A percentile compares a stretch with the other conserved stretches of the same genome.
Evolutionary conservation across 2,113 vertebrate species (phyloP).

Genomic region (Nanorana parkeri): DNA sequence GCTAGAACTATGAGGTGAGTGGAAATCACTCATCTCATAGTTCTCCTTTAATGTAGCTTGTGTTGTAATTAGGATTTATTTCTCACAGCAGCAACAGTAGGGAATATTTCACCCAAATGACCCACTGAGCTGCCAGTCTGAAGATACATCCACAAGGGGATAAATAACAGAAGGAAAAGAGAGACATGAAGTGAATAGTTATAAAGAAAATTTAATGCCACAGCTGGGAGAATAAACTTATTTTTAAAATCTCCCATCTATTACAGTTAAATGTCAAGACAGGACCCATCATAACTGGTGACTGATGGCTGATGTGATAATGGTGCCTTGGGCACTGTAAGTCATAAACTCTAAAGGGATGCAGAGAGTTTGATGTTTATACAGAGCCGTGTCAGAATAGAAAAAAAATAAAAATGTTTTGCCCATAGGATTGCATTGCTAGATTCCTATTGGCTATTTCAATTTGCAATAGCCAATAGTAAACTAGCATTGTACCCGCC

Average conservation of each 20-base stretch:
- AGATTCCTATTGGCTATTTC: too few relatives aligned
- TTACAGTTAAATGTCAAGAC: constrained; percentile 65
- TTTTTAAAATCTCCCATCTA: constrained; percentile 61
- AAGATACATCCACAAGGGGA: constrained; percentile 21
- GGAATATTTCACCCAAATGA: constrained; percentile 25
- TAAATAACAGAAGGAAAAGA: constrained; percentile 44
- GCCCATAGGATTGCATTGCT: too few relatives aligned
- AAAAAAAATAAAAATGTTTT: constrained; percentile 12
- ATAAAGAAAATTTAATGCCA: constrained; percentile 59
- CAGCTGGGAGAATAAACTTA: constrained; percentile 63
- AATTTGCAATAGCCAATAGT: too few relatives aligned
- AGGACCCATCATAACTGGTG: constrained; percentile 59
- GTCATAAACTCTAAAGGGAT: constrained; percentile 61
- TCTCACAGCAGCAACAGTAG: background rate
- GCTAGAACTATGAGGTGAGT: too few relatives aligned
- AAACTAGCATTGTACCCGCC: too few relatives aligned
- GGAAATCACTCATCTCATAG: too few relatives aligned
- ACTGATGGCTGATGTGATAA: constrained; percentile 61
- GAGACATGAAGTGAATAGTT: constrained; percentile 45
- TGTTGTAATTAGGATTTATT: background rate
- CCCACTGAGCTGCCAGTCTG: background rate
- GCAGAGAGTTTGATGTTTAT: constrained; percentile 59
- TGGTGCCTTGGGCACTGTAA: constrained; percentile 56
- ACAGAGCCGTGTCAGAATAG: too few relatives aligned
- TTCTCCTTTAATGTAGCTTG: background rate